These are phyloP conservation scores for Cheilosia vernalis DNA, from an alignment of 2,888 invertebrate genomes.

Conservation along the genomic window DNA sequence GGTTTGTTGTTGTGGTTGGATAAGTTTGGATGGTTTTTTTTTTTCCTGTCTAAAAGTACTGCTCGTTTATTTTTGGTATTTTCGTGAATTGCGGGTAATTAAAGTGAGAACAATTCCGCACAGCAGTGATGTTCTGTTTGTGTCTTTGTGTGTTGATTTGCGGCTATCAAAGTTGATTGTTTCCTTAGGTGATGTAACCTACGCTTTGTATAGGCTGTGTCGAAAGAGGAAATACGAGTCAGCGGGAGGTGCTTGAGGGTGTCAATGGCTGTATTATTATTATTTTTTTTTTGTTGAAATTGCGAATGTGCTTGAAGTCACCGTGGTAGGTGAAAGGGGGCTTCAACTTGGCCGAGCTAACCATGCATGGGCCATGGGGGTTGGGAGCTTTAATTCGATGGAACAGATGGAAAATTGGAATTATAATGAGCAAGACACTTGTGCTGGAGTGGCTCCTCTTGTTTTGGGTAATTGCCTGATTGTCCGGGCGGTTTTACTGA, in stretches of 20 bases:
- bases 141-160: not conserved
- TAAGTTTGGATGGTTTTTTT: constrained; percentile 30
- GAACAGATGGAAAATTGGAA: constrained; percentile 33
- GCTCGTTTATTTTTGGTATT: constrained; percentile 53
- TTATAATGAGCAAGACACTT: constrained; percentile 31
- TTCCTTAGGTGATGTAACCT: constrained; percentile 63
- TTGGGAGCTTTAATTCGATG: constrained; percentile 47
- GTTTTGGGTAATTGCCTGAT: constrained; percentile 28
- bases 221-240: constrained; percentile 45
- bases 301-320: constrained; percentile 21
- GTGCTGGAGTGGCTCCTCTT: constrained; percentile 18
- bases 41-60: constrained; percentile 49
- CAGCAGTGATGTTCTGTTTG: not conserved
- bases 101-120: constrained; percentile 48
- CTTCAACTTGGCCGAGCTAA: not conserved
- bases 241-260: constrained; percentile 31
- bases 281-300: constrained; percentile 6
- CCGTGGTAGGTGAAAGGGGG: constrained; percentile 21
- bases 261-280: not conserved
- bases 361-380: constrained; percentile 7
- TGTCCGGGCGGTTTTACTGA: constrained; percentile 1
- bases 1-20: constrained; percentile 52
- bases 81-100: constrained; percentile 68
- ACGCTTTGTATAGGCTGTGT: constrained; percentile 2
- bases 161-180: constrained; percentile 28